Base-by-base conservation (phyloP, 1,140 invertebrate genomes). In the Pinna nobilis region DNA sequence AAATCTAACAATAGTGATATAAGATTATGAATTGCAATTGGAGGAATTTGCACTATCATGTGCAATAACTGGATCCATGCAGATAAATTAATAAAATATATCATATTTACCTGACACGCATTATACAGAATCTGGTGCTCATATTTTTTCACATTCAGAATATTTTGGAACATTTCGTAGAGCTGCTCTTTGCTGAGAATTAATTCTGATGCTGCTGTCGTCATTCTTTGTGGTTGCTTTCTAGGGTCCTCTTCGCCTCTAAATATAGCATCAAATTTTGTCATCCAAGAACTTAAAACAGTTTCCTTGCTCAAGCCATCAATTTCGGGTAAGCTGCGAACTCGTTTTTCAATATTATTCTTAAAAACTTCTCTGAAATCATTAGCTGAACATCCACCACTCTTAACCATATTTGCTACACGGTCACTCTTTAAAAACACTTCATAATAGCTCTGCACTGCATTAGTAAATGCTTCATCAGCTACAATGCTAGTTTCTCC, bases 161-260 rank as follows among this genome's bases (percentile, higher is more conserved):
- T 98, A 90, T 99, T 97, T 88, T 99, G 98, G 90, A 99, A 99
- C 96, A 99, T 98, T 90, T 99, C 98, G 90, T 98, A 99, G 0
- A 99, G 92, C 82, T 91, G 86, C 77, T 89, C 88, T 81, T 90
- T 90, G 67, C 84, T 90, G 2, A 90, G 82, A 72, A 90, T 89
- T 25, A 89, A 79, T 73, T 89, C 89, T 15, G 88, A 86, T 30
- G 88, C 84, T 69, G 87, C 84, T 51, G 86, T 84, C 15, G 87
- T 82, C 64, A 86, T 80, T 41, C 88, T 74, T 76, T 90, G 88
- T 13, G 86, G 84, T 59, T 87, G 86, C 59, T 89, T 88, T 61
- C 87, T 78, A 4, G 85, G 88, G 76, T 89, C 88, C 74, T 91
- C 90, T 67, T 89, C 87, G 89, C 97, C 97, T 90, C 98, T 97